Conservation (phyloP, 2,113 vertebrate genomes). For the Xenotilapia longispinis region DNA sequence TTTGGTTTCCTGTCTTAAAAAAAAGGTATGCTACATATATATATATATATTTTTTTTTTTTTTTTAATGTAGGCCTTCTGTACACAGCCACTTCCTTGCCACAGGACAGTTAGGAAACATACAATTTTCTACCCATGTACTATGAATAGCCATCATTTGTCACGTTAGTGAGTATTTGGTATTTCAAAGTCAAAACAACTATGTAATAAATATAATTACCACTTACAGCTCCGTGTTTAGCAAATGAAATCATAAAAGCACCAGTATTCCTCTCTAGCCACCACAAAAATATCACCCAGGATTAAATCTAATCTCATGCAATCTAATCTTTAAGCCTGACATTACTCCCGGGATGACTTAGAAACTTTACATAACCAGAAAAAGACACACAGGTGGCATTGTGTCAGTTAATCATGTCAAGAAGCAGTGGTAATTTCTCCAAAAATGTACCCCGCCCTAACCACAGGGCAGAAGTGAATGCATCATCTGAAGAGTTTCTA, state of each 20-base stretch:
- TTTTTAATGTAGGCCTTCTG: background rate
- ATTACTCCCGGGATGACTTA: background rate
- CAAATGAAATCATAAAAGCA: background rate
- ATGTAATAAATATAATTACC: background rate
- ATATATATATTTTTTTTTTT: background rate
- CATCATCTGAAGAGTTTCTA: background rate
- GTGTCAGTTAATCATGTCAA: background rate
- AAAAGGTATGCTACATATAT: rapidly evolving
- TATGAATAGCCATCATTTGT: background rate
- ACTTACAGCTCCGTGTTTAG: background rate
- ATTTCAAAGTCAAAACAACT: background rate
- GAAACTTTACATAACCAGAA: background rate
- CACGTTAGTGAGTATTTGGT: background rate
- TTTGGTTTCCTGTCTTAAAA: background rate
- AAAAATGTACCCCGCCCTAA: background rate
- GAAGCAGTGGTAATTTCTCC: background rate
- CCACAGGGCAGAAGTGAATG: background rate
- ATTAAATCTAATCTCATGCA: background rate
- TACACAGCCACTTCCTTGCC: background rate
- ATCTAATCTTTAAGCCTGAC: background rate
- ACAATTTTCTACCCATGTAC: background rate
- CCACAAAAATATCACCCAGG: background rate
- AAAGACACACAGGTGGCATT: background rate
- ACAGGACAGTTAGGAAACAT: background rate
- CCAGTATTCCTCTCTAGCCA: background rate